phyloP scores from a whole-genome alignment of 2,888 invertebrate genomes.

The Epinotia nisella region DNA sequence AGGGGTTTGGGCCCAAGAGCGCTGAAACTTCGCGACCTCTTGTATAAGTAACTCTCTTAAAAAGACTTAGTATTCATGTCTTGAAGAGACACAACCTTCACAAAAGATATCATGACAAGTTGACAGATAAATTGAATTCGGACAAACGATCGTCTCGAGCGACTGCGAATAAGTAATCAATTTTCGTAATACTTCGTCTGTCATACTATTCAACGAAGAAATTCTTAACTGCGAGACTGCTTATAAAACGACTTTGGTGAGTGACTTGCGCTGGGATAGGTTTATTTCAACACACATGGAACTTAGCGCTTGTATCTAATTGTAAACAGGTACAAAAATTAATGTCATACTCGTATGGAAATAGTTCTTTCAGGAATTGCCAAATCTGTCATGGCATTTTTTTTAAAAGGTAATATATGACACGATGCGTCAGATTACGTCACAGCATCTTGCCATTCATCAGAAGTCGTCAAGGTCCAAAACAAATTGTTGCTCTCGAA shows the following conservation, averaged over 20 bases:
- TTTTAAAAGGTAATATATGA: too few relatives aligned
- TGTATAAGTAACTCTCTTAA: background rate
- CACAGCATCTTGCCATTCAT: background rate
- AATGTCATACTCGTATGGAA: too few relatives aligned
- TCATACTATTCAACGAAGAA: slow-evolving; percentile 5
- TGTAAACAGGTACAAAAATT: too few relatives aligned
- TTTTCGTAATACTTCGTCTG: slow-evolving; percentile 3
- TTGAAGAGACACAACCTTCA: background rate
- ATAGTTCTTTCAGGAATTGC: too few relatives aligned
- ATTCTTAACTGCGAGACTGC: background rate
- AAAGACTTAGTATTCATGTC: slow-evolving; percentile 17
- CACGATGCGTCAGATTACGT: too few relatives aligned
- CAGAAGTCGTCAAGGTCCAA: background rate
- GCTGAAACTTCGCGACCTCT: slow-evolving; percentile 12
- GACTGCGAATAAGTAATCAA: slow-evolving; percentile 15
- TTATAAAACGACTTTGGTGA: background rate
- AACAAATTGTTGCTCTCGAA: background rate
- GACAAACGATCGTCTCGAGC: slow-evolving; percentile 6
- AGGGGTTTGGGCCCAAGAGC: background rate
- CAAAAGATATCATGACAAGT: slow-evolving; percentile 16
- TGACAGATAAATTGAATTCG: slow-evolving; percentile 29
- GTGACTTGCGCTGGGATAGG: too few relatives aligned
- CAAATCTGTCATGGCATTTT: too few relatives aligned
- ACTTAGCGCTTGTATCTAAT: too few relatives aligned
- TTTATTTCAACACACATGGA: too few relatives aligned